These are phyloP conservation scores for Neogale vison DNA, from an alignment of 2,113 vertebrate genomes.

Conservation along the genomic window DNA sequence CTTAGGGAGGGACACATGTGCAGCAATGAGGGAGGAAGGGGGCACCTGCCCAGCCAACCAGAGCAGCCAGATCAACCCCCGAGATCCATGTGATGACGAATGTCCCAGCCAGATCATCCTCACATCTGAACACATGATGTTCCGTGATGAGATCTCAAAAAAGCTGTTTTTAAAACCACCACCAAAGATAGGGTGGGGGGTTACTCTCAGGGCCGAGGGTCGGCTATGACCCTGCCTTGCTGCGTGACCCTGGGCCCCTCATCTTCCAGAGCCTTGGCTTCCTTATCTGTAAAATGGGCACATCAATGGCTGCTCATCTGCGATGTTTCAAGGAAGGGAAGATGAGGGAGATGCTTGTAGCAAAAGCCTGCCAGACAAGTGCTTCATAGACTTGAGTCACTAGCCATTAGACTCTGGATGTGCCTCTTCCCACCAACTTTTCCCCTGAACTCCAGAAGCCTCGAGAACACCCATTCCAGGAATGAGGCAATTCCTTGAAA, in stretches of 20 bases:
- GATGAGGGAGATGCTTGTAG: not conserved
- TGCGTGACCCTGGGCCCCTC: rapidly evolving
- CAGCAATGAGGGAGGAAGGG: not conserved
- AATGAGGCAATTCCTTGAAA: not conserved
- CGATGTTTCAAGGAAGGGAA: rapidly evolving
- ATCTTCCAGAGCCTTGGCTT: not conserved
- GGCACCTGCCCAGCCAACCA: not conserved
- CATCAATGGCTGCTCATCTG: no score
- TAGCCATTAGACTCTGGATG: not conserved
- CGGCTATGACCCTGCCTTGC: not conserved
- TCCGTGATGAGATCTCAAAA: not conserved
- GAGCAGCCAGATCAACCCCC: not conserved
- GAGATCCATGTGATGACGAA: not conserved
- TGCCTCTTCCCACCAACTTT: not conserved
- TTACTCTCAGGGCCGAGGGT: not conserved
- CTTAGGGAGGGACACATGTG: not conserved
- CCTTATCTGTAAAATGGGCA: not conserved
- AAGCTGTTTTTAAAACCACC: not conserved
- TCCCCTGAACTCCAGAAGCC: not conserved
- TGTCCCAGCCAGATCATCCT: not conserved
- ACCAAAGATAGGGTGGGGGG: rapidly evolving
- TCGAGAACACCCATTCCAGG: not conserved
- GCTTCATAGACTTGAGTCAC: rapidly evolving
- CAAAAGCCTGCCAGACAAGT: rapidly evolving
- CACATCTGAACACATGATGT: not conserved